phyloP scores from a whole-genome alignment of 2,113 vertebrate genomes.

The Prinia subflava region DNA sequence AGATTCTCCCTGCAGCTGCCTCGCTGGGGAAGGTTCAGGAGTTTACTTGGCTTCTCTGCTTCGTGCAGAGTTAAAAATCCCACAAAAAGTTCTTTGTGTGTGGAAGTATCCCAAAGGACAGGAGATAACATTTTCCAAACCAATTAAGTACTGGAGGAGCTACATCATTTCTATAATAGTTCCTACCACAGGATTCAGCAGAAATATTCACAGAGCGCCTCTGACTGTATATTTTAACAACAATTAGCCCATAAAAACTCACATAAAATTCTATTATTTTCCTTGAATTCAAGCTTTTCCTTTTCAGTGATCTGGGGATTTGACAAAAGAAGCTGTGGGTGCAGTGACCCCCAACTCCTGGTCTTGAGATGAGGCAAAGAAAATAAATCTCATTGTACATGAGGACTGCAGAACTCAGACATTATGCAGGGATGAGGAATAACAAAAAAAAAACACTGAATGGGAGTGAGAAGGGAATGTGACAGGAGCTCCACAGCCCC shows the following conservation, averaged over 20 bases:
- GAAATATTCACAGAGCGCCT: not conserved
- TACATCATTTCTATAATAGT: not conserved
- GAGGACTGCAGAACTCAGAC: not conserved
- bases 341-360: not conserved
- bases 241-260: not conserved
- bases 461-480: not conserved
- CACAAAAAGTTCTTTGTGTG: not conserved
- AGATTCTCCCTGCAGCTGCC: not conserved
- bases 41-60: slow-evolving; percentile 13
- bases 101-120: not conserved
- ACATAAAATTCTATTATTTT: not conserved
- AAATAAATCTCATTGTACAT: not conserved
- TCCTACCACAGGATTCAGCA: not conserved
- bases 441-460: not conserved
- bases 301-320: not conserved
- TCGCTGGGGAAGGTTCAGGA: not conserved
- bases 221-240: not conserved
- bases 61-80: not conserved
- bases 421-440: not conserved
- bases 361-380: not conserved
- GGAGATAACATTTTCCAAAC: not conserved
- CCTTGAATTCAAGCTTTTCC: not conserved
- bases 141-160: not conserved
- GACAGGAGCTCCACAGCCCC: not conserved
- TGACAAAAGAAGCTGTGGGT: not conserved